Evolutionary conservation across 2,888 invertebrate species (phyloP).

Genomic region (Lithophane socia): DNA sequence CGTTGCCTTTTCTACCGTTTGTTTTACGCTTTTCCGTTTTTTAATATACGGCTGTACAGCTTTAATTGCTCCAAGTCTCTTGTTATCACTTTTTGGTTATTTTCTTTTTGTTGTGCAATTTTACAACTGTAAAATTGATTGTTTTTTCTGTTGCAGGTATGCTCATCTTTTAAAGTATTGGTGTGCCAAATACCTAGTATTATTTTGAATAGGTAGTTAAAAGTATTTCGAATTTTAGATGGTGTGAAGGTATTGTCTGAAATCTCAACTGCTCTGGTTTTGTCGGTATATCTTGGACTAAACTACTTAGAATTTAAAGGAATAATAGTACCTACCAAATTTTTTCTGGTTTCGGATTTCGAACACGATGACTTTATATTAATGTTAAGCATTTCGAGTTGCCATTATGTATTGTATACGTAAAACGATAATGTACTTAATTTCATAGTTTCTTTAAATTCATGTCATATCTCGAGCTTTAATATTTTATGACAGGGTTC

Average conservation of each 20-base stretch:
- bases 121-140: slow-evolving; percentile 24
- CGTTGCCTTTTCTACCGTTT: slow-evolving; percentile 62
- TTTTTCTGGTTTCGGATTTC: background rate
- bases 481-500: slow-evolving; percentile 68
- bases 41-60: slow-evolving; percentile 60
- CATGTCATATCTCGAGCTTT: slow-evolving; percentile 61
- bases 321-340: too few species aligned
- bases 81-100: slow-evolving; percentile 57
- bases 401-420: slow-evolving; percentile 84
- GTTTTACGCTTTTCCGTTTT: slow-evolving; percentile 65
- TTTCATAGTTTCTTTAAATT: slow-evolving; percentile 71
- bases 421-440: slow-evolving; percentile 86
- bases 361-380: slow-evolving; percentile 47
- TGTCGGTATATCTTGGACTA: background rate
- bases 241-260: background rate
- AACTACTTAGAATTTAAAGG: too few species aligned
- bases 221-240: background rate
- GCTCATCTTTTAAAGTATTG: background rate
- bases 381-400: slow-evolving; percentile 79
- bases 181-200: background rate
- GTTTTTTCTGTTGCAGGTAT: slow-evolving; percentile 2
- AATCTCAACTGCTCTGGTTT: background rate
- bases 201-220: background rate
- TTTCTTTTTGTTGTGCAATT: slow-evolving; percentile 32
- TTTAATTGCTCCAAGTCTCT: slow-evolving; percentile 66